Evolutionary conservation across 2,797 vertebrate genomes (phyloP), one percentile per base, ranked within the genome.

Genomic region (Monodelphis domestica): DNA sequence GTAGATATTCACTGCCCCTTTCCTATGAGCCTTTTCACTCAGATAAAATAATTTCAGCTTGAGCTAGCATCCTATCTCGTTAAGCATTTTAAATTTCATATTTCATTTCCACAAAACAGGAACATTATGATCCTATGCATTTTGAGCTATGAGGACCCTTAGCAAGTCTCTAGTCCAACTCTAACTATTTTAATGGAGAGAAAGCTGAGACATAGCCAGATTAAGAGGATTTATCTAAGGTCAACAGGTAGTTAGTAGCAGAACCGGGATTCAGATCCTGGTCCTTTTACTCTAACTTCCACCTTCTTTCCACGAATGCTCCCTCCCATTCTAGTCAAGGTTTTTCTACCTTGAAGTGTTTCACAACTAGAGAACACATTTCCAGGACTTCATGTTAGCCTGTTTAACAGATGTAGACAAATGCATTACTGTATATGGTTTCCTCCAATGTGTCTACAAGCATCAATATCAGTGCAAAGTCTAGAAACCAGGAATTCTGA

Each of bases 281-380:
- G 3, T 84, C 38, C 38, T 70, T 78, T 45, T 17, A 50, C 3
- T 84, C 38, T 26, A 50, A 84, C 84, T 84, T 21, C 70, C 38
- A 38, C 38, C 15, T 70, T 70, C 59, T 70, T 70, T 70, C 33
- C 59, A 84, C 30, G 50, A 84, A 5, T 55, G 53, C 7, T 52
- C 89, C 95, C 90, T 89, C 56, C 54, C 52, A 50, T 29, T 28
- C 54, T 26, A 28, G 12, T 56, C 38, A 53, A 91, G 54, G 29
- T 91, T 92, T 92, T 94, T 90, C 30, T 21, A 54, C 57, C 54
- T 87, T 28, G 51, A 53, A 52, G 87, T 63, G n/a, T 56, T 91
- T 91, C 90, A 11, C 29, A 57, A 89, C 53, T 52, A 52, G 92
- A 15, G 54, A 87, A 30, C n/a, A 30, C n/a, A 4, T 54, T 30